Percentiles rank a stretch among this genome's conserved stretches.
phyloP scores from a whole-genome alignment of 37 sponge, comb jelly and placozoan species.

The Axinella damicornis region DNA sequence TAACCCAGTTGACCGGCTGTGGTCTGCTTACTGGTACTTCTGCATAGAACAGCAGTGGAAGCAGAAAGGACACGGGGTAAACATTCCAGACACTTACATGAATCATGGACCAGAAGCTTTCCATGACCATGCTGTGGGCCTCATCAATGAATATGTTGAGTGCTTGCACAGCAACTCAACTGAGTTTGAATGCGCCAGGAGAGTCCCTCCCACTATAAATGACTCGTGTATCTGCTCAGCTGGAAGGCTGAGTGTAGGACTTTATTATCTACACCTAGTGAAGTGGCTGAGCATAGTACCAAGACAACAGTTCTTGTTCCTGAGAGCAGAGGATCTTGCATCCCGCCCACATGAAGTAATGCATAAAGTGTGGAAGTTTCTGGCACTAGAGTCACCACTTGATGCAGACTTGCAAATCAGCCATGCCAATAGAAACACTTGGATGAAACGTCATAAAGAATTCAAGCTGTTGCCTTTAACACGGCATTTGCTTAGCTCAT shows the following conservation, averaged over 20 bases:
- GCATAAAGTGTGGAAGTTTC: neutral
- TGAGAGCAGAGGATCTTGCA: slow-evolving; percentile 3
- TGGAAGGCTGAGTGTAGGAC: neutral
- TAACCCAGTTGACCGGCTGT: slow-evolving; percentile 18
- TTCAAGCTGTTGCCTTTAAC: too few relatives aligned
- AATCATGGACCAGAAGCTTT: neutral
- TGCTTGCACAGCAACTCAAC: too few relatives aligned
- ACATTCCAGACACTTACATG: neutral
- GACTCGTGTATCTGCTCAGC: too few relatives aligned
- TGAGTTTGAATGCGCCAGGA: neutral
- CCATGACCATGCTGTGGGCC: neutral
- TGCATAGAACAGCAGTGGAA: neutral
- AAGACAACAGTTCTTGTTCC: slow-evolving; percentile 28
- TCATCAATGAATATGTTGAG: neutral
- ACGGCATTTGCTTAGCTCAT: too few relatives aligned
- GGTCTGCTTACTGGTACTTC: slow-evolving; percentile 7
- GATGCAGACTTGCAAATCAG: too few relatives aligned
- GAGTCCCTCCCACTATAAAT: neutral
- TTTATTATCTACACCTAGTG: neutral
- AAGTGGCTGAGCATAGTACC: slow-evolving; percentile 15
- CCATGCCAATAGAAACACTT: too few relatives aligned
- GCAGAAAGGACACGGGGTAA: neutral
- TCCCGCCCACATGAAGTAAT: neutral
- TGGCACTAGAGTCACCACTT: neutral
- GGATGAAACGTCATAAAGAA: too few relatives aligned